A percentile compares a stretch with the other conserved stretches of the same genome.
phyloP scores from a whole-genome alignment of 2,888 invertebrate species.

The Andrena minutula region DNA sequence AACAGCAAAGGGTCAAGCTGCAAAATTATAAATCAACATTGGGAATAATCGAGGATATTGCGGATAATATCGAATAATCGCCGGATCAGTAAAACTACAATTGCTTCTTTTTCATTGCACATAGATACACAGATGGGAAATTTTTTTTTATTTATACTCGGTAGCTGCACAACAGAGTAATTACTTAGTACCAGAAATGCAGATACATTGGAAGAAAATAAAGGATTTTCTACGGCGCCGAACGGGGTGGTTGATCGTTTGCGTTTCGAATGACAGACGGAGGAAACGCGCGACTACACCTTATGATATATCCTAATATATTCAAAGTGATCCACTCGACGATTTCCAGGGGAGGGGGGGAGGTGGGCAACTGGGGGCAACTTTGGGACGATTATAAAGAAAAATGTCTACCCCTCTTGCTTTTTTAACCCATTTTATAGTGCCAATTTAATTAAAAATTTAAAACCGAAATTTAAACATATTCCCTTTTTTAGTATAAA shows the following conservation, averaged over 20 bases:
- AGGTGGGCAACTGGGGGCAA: too few species aligned
- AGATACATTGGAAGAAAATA: constrained; percentile 63
- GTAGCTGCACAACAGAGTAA: constrained; percentile 69
- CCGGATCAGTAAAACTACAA: constrained; percentile 43
- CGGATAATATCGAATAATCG: constrained; percentile 24
- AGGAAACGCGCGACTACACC: constrained; percentile 30
- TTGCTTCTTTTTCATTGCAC: constrained; percentile 61
- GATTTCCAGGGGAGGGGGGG: too few species aligned
- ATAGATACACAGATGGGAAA: constrained; percentile 73
- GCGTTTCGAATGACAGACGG: constrained; percentile 20
- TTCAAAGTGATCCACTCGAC: too few species aligned
- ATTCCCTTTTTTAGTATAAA: too few species aligned
- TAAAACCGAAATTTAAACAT: too few species aligned
- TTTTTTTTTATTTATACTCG: constrained; percentile 70
- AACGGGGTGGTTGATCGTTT: constrained; percentile 28
- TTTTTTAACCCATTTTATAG: too few species aligned
- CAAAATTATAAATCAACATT: background rate
- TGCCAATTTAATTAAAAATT: too few species aligned
- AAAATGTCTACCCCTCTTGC: too few species aligned
- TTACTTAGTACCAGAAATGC: constrained; percentile 71
- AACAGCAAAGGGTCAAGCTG: background rate
- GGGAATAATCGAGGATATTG: constrained; percentile 19
- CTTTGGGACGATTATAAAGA: too few species aligned
- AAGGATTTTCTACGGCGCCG: constrained; percentile 38
- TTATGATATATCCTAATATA: constrained; percentile 39